These are phyloP conservation scores for Diarsia mendica DNA, from an alignment of 2,888 invertebrate species.

Conservation along the genomic window DNA sequence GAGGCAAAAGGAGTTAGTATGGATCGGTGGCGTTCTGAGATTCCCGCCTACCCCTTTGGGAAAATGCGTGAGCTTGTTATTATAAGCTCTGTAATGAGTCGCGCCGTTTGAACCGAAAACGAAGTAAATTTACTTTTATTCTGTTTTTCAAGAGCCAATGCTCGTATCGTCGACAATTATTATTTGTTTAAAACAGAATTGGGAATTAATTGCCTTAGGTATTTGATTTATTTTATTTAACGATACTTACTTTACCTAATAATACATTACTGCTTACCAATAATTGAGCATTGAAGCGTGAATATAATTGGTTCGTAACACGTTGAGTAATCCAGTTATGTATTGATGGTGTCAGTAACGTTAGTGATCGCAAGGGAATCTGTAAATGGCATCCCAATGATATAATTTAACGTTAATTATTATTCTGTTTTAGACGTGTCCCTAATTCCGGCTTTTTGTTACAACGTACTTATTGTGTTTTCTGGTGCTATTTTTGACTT, in stretches of 20 bases:
- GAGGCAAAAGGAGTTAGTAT: too few relatives aligned
- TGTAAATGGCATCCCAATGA: conserved; percentile 27
- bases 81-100: too few relatives aligned
- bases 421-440: conserved; percentile 14
- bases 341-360: conserved; percentile 18
- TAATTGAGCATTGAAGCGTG: conserved; percentile 19
- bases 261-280: neutral
- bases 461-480: neutral
- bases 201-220: neutral
- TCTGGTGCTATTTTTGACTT: neutral
- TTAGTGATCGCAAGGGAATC: conserved; percentile 27
- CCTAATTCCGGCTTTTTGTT: neutral
- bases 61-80: too few relatives aligned
- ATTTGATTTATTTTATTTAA: neutral
- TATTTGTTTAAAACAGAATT: neutral
- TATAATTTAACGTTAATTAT: conserved; percentile 27
- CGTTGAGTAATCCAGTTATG: conserved; percentile 40
- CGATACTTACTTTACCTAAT: neutral
- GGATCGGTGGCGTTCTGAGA: too few relatives aligned
- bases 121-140: too few relatives aligned
- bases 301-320: conserved; percentile 49
- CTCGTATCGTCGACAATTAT: neutral
- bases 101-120: too few relatives aligned
- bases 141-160: too few relatives aligned
- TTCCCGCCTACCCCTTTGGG: too few relatives aligned